Base-by-base conservation (phyloP, 2,113 vertebrate species). In the Oxyura jamaicensis region DNA sequence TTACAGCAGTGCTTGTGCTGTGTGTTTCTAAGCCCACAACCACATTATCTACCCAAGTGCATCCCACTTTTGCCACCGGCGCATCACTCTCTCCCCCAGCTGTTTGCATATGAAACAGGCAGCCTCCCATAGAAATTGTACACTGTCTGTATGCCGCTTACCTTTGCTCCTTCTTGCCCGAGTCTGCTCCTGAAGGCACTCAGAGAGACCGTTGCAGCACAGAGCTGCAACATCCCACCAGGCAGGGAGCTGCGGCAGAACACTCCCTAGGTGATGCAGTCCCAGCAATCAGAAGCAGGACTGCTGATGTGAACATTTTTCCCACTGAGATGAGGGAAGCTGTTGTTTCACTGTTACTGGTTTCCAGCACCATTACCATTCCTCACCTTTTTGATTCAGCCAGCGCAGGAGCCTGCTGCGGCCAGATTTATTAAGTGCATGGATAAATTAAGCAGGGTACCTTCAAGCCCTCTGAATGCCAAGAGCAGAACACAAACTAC, bases 41-140 rank as follows among this genome's bases (percentile, higher is more conserved):
- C n/a, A 46, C 11, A 3, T 36, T 22, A 48, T 42, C 44, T 36
- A 31, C 15, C 1, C 0, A 28, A 48, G 23, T 0, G 3, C 59
- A 65, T 56, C 44, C 44, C 28, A 6, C 50, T 29, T 69, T 66
- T 78, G 52, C n/a, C 29, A 50, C 26, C 2, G 2, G 23, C 0
- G 1, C 13, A 16, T 31, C 55, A 33, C 7, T 13, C 35, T 67
- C 33, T 10, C 46, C 22, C 8, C 52, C 22, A 10, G 15, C 3
- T 53, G 53, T 41, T 55, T n/a, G 19, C 31, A 28, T 33, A 39
- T 83, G 39, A 14, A 78, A 17, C 3, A 53, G 46, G 14, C 58
- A 87, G 36, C 31, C 76, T 65, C 74, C 44, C 59, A 41, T 23
- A 20, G 19, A 55, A 66, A 29, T 19, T 2, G 5, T 0, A 1